Base-by-base conservation (phyloP, 2,888 invertebrate species). In the Eupeodes luniger region DNA sequence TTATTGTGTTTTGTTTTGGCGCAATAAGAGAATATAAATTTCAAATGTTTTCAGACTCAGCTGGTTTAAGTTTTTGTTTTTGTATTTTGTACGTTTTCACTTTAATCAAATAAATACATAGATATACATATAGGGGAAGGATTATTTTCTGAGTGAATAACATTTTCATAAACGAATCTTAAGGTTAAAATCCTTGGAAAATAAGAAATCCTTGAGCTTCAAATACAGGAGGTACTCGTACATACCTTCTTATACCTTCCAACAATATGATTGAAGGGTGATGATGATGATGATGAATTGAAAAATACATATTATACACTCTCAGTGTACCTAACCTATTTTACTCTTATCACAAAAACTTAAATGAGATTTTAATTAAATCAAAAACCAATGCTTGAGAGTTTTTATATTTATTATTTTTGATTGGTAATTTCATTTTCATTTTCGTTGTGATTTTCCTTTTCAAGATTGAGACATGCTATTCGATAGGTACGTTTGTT, bases 311-410 rank as follows among this genome's bases (percentile, higher is more conserved):
- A n/a, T n/a, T n/a, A n/a, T 14, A 27, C 27, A 40, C 40, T 40
- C 40, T 40, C 4, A 40, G 6, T 40, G 27, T 27, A 27, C 27
- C 27, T 27, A 27, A 27, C 27, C 27, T 27, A 27, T 7, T 6
- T 1, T 3, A 19, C 19, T 10, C 55, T 55, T 27, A 27, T 57
- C 36, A 59, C n/a, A 36, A 36, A 5, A 36, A 59, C 59, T 59
- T 36, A 36, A 36, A 59, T 59, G 34, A 36, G 59, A 59, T 34
- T 59, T 59, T 59, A 36, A 59, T 59, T 5, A n/a, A 59, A 59
- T 59, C 14, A 59, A 36, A 59, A 59, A 59, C 36, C 59, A 59
- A 36, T 59, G 14, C 0, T 59, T 14, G 3, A 4, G 36, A 34
- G 2, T 36, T 7, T 36, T 12, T 59, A 36, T 3, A 2, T 36